Evolutionary conservation across 2,797 vertebrate genomes (phyloP).

Genomic region (Mormyrus hasselquistii): DNA sequence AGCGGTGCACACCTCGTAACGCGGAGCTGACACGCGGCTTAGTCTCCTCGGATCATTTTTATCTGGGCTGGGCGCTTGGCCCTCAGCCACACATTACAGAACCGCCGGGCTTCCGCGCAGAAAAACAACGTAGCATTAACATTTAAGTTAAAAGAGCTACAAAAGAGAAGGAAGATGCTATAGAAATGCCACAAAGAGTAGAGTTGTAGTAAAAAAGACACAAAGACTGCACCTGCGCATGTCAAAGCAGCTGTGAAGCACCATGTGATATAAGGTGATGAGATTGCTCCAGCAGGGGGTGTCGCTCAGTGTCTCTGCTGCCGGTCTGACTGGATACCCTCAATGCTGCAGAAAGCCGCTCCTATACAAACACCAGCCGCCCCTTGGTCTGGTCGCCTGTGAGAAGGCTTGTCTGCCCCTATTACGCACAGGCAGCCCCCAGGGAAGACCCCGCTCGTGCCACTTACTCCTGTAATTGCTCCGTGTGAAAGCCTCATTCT

Average conservation of each 20-base stretch:
- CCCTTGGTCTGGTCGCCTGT: conserved; percentile 47
- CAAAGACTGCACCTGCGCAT: not conserved
- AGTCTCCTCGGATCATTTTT: conserved; percentile 44
- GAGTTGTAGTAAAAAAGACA: not conserved
- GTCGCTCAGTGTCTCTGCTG: not conserved
- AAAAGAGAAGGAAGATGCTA: not conserved
- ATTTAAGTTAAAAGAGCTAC: not conserved
- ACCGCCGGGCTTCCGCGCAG: not conserved
- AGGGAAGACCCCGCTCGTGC: conserved; percentile 37
- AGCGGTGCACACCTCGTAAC: conserved; percentile 51
- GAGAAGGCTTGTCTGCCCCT: conserved; percentile 53
- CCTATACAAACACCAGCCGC: conserved; percentile 43
- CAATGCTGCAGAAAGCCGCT: conserved; percentile 26
- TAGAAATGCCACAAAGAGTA: not conserved
- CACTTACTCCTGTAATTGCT: conserved; percentile 40
- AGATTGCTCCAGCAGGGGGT: not conserved
- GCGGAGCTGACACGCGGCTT: conserved; percentile 37
- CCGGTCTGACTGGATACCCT: not conserved
- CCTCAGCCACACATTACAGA: not conserved
- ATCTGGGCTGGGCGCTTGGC: conserved; percentile 29
- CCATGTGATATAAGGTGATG: not conserved
- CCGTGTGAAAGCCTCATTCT: conserved; percentile 38
- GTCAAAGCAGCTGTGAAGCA: not conserved
- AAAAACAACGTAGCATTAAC: not conserved
- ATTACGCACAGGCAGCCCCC: conserved; percentile 44